phyloP scores from a whole-genome alignment of 2,113 vertebrate genomes.

The Orientallactaga bullata region DNA sequence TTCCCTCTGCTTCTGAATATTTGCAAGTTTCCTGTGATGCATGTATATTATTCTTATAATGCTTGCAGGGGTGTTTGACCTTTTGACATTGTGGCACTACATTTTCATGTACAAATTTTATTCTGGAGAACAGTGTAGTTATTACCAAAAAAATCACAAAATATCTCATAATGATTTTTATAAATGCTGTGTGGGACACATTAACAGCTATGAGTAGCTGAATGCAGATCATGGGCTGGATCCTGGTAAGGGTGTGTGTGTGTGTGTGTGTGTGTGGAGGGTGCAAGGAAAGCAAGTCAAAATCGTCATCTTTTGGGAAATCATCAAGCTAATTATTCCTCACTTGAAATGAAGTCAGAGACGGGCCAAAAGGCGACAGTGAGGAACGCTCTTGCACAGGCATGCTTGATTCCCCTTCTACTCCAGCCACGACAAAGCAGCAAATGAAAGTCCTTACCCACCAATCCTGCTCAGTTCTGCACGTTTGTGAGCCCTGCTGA shows the following conservation, averaged over 20 bases:
- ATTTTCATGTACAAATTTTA: not conserved
- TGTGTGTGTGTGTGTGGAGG: not conserved
- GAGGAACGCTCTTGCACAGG: not conserved
- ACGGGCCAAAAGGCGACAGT: not conserved
- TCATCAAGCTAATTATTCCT: not conserved
- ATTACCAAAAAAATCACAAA: not conserved
- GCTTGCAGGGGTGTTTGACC: not conserved
- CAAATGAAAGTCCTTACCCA: not conserved
- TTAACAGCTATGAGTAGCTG: too few relatives aligned
- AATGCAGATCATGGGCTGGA: too few relatives aligned
- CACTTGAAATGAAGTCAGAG: not conserved
- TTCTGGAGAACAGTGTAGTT: not conserved
- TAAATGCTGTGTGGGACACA: too few relatives aligned
- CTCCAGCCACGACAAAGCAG: not conserved
- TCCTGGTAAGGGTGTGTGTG: too few relatives aligned
- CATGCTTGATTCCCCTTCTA: not conserved
- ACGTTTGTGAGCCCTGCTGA: too few relatives aligned
- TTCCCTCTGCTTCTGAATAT: slow-evolving; percentile 12
- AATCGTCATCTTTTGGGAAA: not conserved
- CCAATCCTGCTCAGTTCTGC: not conserved
- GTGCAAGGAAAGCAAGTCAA: slow-evolving; percentile 3
- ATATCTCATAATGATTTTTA: not conserved
- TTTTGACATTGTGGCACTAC: not conserved
- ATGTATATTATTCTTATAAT: not conserved
- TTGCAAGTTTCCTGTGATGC: slow-evolving; percentile 17